phyloP scores from a whole-genome alignment of 2,113 vertebrate species.

The Pomatostomus ruficeps region DNA sequence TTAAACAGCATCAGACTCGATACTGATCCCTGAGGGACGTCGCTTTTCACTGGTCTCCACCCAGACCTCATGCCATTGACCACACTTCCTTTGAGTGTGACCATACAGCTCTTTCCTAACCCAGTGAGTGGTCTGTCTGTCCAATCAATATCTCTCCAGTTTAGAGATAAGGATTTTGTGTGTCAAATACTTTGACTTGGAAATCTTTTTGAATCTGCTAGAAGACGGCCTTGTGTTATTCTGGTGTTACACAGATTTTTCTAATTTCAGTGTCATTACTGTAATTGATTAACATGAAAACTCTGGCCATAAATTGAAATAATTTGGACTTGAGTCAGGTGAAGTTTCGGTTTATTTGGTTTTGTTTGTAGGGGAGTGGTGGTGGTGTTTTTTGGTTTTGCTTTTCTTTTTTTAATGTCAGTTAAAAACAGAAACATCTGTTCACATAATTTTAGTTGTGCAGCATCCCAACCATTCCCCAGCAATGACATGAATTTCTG shows the following conservation, averaged over 20 bases:
- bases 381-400: neutral
- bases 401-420: neutral
- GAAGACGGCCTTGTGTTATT: neutral
- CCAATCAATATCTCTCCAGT: neutral
- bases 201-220: neutral
- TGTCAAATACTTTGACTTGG: neutral
- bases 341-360: rapidly evolving
- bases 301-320: neutral
- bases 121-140: neutral
- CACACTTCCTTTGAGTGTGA: rapidly evolving
- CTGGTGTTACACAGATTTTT: neutral
- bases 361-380: neutral
- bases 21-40: neutral
- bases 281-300: neutral
- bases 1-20: neutral
- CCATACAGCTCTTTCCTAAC: neutral
- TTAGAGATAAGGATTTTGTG: neutral
- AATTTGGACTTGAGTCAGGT: neutral
- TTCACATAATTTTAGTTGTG: neutral
- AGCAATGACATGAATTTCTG: neutral
- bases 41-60: rapidly evolving
- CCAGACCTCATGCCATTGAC: neutral
- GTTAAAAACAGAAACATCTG: neutral
- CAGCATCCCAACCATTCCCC: neutral
- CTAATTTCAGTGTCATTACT: neutral